Percentiles rank a stretch among this genome's conserved stretches.
phyloP scores from a whole-genome alignment of 2,888 invertebrate genomes.

The Nomada flava region DNA sequence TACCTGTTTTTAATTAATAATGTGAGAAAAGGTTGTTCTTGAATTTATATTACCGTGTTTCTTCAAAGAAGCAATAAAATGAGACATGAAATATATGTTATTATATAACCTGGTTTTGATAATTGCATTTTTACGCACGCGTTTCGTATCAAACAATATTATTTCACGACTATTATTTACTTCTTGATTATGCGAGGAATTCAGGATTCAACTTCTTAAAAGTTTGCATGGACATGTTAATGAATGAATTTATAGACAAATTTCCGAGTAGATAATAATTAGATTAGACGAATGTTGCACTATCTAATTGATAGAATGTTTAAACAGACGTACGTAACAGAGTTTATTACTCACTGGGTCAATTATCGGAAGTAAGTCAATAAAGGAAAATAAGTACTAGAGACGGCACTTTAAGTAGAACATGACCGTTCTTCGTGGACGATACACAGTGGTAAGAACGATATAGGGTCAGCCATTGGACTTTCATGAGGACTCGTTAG shows the following conservation, averaged over 20 bases:
- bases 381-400: not conserved
- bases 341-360: not conserved
- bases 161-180: no score
- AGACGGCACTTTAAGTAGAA: constrained; percentile 10
- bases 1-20: no score
- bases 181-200: no score
- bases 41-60: no score
- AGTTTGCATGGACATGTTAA: no score
- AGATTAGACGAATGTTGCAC: not conserved
- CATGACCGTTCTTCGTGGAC: not conserved
- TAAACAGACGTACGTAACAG: not conserved
- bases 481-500: constrained; percentile 41
- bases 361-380: not conserved
- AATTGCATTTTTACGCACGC: no score
- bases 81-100: no score
- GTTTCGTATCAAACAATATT: no score
- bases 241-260: no score
- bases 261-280: not conserved
- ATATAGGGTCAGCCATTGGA: constrained; percentile 28
- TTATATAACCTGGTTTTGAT: not conserved
- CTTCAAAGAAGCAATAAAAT: no score
- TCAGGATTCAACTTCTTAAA: no score
- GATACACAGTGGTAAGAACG: constrained; percentile 4
- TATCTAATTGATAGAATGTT: not conserved
- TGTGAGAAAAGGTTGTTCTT: no score